Percentiles rank a stretch among this genome's conserved stretches.
Evolutionary conservation across 2,797 vertebrate species (phyloP).

Genomic region (Halcyon chelicuti): DNA sequence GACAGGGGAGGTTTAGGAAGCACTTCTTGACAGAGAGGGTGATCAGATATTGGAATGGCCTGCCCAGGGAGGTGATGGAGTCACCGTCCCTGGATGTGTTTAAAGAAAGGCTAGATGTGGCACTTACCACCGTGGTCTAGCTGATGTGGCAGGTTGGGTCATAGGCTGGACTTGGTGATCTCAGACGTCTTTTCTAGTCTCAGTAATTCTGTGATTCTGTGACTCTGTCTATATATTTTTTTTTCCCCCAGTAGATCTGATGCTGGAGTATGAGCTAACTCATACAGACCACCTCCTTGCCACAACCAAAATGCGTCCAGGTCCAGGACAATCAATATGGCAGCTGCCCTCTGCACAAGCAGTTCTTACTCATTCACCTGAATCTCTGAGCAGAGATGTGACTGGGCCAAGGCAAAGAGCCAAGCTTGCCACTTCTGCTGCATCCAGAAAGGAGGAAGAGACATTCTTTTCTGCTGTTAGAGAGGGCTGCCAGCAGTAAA

Average conservation of each 20-base stretch:
- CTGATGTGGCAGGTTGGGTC: no score
- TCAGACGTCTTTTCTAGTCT: no score
- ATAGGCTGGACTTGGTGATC: no score
- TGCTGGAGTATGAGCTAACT: not conserved
- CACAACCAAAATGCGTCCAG: not conserved
- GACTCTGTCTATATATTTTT: no score
- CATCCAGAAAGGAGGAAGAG: slow-evolving; percentile 6
- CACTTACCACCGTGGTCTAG: no score
- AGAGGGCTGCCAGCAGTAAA: not conserved
- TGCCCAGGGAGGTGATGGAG: no score
- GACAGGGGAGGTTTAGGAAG: no score
- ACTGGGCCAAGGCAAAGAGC: not conserved
- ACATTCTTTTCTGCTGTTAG: not conserved
- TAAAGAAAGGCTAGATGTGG: no score
- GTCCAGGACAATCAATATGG: not conserved
- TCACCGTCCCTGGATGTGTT: no score
- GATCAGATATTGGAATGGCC: no score
- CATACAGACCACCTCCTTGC: not conserved
- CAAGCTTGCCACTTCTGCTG: slow-evolving; percentile 27
- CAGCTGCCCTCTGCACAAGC: not conserved
- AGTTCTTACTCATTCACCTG: not conserved
- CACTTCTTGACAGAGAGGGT: no score
- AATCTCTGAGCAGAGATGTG: not conserved
- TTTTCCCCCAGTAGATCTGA: not conserved
- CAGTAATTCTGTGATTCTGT: no score